Conservation (phyloP, 2,888 invertebrate species). For the Drosophila mulleri region DNA sequence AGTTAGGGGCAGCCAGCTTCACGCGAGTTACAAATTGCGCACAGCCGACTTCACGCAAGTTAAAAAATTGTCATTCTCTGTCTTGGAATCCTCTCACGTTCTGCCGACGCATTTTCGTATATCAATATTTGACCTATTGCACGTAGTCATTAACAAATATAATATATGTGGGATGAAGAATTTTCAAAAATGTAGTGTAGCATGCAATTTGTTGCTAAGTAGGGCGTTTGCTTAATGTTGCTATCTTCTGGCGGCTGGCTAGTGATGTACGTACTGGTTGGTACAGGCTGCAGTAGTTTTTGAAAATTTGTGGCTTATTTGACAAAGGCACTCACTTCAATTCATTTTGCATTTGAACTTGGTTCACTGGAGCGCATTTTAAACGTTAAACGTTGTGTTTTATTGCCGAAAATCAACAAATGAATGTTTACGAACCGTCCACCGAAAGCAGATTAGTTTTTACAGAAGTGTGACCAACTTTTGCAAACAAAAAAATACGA, state of each 20-base stretch:
- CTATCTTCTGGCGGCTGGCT: constrained; percentile 18
- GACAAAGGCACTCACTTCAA: constrained; percentile 70
- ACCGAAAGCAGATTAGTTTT: constrained; percentile 58
- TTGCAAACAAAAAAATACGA: constrained; percentile 2
- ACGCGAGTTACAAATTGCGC: constrained; percentile 33
- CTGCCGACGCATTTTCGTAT: constrained; percentile 31
- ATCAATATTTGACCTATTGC: constrained; percentile 32
- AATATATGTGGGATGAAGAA: constrained; percentile 23
- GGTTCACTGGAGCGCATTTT: constrained; percentile 67
- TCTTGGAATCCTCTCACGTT: constrained; percentile 45
- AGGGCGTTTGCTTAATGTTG: constrained; percentile 31
- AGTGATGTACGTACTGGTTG: constrained; percentile 34
- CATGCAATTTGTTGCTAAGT: constrained; percentile 24
- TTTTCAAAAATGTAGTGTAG: constrained; percentile 16
- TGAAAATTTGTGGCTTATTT: constrained; percentile 47
- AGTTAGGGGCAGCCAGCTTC: constrained; percentile 40
- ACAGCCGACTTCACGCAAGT: constrained; percentile 45
- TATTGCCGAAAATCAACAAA: constrained; percentile 65
- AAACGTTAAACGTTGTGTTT: constrained; percentile 44
- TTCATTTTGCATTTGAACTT: constrained; percentile 64
- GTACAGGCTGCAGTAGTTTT: constrained; percentile 69
- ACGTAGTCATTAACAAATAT: constrained; percentile 22
- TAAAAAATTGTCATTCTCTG: constrained; percentile 48
- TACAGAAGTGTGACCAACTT: constrained; percentile 43
- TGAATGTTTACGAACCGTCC: constrained; percentile 62